Evolutionary conservation across 2,888 invertebrate genomes (phyloP), one percentile per base, ranked within the genome.

Genomic region (Drosophila nr. perissopoda): DNA sequence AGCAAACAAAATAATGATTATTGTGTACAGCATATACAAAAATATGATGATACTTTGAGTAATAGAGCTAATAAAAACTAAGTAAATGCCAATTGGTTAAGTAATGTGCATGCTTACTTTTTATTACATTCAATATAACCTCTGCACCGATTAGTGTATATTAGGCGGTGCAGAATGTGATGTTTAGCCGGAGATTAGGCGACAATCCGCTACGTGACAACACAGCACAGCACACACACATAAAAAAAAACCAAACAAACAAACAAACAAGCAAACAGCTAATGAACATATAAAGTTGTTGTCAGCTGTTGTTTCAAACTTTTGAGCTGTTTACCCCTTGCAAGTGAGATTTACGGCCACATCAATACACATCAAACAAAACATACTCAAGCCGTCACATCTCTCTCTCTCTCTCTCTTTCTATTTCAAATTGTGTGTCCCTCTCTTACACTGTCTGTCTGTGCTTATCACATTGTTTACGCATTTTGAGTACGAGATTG

Each of bases 401-500:
- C 40, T 11, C 38, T 11, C 18, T 16, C 25, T 58, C 40, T 34
- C 10, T 51, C 46, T 27, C 4, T 29, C 27, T 40, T 27, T 46
- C 29, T 27, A 46, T n/a, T 4, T 21, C 25, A 29, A 40, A 38
- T 27, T 38, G 13, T 36, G 21, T 6, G 42, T 51, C 34, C 33
- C 48, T n/a, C 42, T 8, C 18, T 11, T 16, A 4, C 38, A 25
- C 29, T 18, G 64, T 58, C 59, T 69, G 46, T 54, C 56, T 70
- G 67, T 77, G 83, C 90, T 88, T 89, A 88, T 88, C 88, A 84
- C 82, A 87, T 79, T 90, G 88, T 90, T 90, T 88, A 90, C 88
- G 90, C 89, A 87, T 90, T 90, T 90, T 90, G 90, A 87, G 88
- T 88, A 88, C 90, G 85, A 86, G 89, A 88, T 90, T 90, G 89